Evolutionary conservation across 2,888 invertebrate species (phyloP).

Genomic region (Campoplex nolae): DNA sequence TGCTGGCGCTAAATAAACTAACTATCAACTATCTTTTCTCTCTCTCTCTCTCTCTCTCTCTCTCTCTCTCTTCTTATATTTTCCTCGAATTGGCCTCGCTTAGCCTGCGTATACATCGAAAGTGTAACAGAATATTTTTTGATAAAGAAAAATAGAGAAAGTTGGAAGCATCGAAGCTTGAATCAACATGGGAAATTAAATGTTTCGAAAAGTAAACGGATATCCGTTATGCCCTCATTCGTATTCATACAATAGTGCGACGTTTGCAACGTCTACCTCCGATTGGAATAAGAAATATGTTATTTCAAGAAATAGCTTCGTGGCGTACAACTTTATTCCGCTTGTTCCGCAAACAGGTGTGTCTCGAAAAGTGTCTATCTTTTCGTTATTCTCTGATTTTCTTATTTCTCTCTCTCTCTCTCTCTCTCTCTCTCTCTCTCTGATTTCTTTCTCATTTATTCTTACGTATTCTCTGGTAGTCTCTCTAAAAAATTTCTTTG

Average conservation of each 20-base stretch:
- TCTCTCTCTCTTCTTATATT: background rate
- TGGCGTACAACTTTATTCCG: background rate
- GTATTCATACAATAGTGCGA: constrained; percentile 1
- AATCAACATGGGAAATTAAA: constrained; percentile 34
- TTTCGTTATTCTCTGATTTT: constrained; percentile 16
- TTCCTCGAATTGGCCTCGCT: constrained; percentile 42
- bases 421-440: background rate
- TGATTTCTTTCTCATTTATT: constrained; percentile 33
- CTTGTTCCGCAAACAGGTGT: background rate
- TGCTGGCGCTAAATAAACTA: too few relatives aligned
- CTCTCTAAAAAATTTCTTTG: constrained; percentile 27
- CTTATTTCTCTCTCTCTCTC: background rate
- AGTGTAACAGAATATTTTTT: constrained; percentile 28
- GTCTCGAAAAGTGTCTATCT: background rate
- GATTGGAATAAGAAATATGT: constrained; percentile 13
- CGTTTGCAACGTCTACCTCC: background rate
- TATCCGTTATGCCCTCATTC: constrained; percentile 18
- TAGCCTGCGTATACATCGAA: background rate
- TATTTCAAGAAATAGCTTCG: constrained; percentile 3
- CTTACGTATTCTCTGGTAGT: constrained; percentile 34
- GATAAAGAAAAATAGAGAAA: constrained; percentile 6
- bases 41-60: background rate
- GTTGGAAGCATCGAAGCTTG: background rate
- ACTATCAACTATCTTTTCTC: too few relatives aligned
- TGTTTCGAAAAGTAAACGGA: constrained; percentile 2